These are phyloP conservation scores for Hipposideros armiger DNA, from an alignment of 2,113 vertebrate genomes.

Conservation along the genomic window DNA sequence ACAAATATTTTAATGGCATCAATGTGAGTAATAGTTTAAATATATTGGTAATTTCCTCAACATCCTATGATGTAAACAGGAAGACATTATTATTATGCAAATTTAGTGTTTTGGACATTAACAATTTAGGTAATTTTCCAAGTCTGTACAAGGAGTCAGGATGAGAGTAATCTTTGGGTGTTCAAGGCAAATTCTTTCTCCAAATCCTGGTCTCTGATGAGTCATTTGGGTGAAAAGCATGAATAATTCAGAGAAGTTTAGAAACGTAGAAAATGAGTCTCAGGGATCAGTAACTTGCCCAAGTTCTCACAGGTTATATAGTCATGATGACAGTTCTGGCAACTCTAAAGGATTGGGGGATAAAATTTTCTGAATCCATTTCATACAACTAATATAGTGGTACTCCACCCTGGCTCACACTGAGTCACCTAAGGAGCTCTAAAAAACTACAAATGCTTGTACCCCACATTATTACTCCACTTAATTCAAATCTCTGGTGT, in stretches of 20 bases:
- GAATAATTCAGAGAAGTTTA: neutral
- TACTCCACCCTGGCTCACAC: neutral
- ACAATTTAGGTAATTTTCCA: slow-evolving; percentile 56
- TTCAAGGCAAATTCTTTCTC: neutral
- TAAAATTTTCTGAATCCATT: neutral
- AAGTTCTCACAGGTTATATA: neutral
- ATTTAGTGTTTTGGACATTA: neutral
- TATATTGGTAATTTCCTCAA: slow-evolving; percentile 33
- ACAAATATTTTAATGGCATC: neutral
- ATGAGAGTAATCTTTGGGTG: slow-evolving; percentile 19
- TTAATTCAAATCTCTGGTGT: neutral
- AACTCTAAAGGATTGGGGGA: neutral
- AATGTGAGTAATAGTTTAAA: neutral
- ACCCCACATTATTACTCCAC: neutral
- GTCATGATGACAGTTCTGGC: neutral
- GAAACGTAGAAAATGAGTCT: neutral
- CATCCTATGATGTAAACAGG: slow-evolving; percentile 33
- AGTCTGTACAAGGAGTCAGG: neutral
- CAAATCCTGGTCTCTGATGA: neutral
- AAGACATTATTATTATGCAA: slow-evolving; percentile 23
- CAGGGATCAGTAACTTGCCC: neutral
- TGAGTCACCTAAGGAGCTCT: neutral
- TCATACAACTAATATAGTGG: neutral
- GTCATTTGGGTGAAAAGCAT: no score
- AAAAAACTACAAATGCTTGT: neutral